Evolutionary conservation across 2,888 invertebrate species (phyloP), one percentile per base, ranked within the genome.

Genomic region (Polymixis flavicincta): DNA sequence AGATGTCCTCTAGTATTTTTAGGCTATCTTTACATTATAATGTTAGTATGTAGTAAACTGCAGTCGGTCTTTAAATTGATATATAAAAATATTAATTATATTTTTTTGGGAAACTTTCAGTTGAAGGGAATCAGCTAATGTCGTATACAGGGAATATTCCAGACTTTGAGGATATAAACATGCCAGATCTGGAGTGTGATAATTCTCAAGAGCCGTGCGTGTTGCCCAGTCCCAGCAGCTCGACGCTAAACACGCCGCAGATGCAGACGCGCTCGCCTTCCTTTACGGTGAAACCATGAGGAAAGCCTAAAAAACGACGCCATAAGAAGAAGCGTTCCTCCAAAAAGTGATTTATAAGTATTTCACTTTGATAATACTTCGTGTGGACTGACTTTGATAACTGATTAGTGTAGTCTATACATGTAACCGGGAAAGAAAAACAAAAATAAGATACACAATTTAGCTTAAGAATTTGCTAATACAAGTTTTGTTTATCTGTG

Each of bases 101-200:
- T 88, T 88, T 92, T 92, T 89, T 92, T 92, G 91, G 91, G 90
- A 83, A 85, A 87, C 87, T 96, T 96, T 96, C 96, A 96, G 96
- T 95, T 94, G 96, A 97, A 92, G 95, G 93, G 92, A 96, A 95
- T 95, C 96, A 97, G 94, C 93, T 97, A 92, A 96, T 96, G 85
- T 96, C 96, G 92, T 96, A 96, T 95, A 95, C 96, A 94, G 96
- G 96, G 87, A 95, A 94, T 95, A 94, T 96, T 93, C 96, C 96
- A 93, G 96, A 96, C 94, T 96, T 97, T 93, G 96, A 95, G 90
- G 96, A 96, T 90, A 95, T 96, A 88, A 92, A 87, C 87, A 92
- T 96, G 87, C 94, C 95, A 71, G 94, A 94, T 77, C 86, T 96
- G 91, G 95, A 95, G 86, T 92, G 89, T 67, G 94, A 94, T 55